These are phyloP conservation scores for Bambusicola thoracicus DNA, from an alignment of 2,113 vertebrate species.

Conservation along the genomic window DNA sequence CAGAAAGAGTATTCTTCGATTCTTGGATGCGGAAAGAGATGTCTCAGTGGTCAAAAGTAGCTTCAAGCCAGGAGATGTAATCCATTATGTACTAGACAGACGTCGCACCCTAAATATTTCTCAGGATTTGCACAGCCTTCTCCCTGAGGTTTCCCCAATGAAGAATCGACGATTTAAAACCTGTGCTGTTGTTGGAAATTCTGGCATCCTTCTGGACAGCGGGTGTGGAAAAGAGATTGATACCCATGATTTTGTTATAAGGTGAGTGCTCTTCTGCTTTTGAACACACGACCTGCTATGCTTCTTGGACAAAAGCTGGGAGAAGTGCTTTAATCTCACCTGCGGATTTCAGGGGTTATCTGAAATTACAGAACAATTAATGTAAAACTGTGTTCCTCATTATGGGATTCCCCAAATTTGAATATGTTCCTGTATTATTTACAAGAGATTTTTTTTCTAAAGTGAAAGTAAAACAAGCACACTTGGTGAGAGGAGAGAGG, in stretches of 20 bases:
- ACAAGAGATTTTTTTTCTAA: neutral
- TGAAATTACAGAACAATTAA: neutral
- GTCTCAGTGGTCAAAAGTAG: slow-evolving; percentile 90
- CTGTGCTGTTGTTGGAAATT: slow-evolving; percentile 90
- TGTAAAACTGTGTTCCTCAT: neutral
- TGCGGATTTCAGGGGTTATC: neutral
- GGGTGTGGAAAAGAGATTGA: slow-evolving; percentile 89
- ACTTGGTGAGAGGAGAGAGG: neutral
- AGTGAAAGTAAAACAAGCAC: neutral
- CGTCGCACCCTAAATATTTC: slow-evolving; percentile 88
- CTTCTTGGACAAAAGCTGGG: neutral
- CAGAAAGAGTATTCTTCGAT: slow-evolving; percentile 89
- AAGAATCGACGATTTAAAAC: slow-evolving; percentile 88
- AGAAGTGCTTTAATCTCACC: slow-evolving; percentile 15
- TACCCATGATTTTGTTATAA: slow-evolving; percentile 88
- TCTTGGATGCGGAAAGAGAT: slow-evolving; percentile 88
- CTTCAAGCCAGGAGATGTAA: slow-evolving; percentile 88
- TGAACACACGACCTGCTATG: neutral
- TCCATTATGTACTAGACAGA: slow-evolving; percentile 88
- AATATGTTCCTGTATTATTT: neutral
- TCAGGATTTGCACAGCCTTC: slow-evolving; percentile 84
- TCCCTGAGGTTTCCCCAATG: slow-evolving; percentile 90
- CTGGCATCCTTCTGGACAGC: slow-evolving; percentile 86
- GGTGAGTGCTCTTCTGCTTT: slow-evolving; percentile 73
- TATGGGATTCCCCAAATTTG: neutral